Evolutionary conservation across 53 echinoderm and acorn worm genomes (phyloP).

Genomic region (Apostichopus leukothele): DNA sequence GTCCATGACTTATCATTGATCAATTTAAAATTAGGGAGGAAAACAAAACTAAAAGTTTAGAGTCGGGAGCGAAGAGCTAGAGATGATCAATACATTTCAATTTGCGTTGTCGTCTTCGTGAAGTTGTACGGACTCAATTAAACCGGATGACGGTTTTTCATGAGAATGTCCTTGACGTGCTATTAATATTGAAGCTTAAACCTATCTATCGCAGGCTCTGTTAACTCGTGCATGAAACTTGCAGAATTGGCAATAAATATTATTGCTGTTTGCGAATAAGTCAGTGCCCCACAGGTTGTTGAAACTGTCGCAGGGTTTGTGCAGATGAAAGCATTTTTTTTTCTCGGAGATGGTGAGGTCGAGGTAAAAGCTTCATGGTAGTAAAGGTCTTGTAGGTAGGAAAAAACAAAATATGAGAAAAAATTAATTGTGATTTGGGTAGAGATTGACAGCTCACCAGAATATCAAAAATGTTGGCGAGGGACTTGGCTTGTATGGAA

Average conservation of each 20-base stretch:
- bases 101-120: background rate
- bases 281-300: slow-evolving; percentile 30
- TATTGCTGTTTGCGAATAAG: background rate
- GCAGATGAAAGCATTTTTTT: background rate
- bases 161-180: slow-evolving; percentile 28
- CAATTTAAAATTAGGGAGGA: background rate
- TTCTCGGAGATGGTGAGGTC: too few species aligned
- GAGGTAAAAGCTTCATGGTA: too few species aligned
- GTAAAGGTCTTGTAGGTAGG: too few species aligned
- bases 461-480: too few species aligned
- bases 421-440: too few species aligned
- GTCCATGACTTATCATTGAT: background rate
- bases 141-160: background rate
- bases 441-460: too few species aligned
- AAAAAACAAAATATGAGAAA: too few species aligned
- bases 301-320: slow-evolving; percentile 8
- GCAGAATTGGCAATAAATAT: background rate
- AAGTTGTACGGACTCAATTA: background rate
- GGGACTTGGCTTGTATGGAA: too few species aligned
- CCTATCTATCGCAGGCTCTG: background rate
- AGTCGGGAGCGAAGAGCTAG: background rate
- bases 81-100: background rate
- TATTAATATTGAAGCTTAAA: slow-evolving; percentile 20
- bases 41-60: background rate
- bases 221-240: background rate